Evolutionary conservation across 2,888 invertebrate species (phyloP).

Genomic region (Phortica okadai): DNA sequence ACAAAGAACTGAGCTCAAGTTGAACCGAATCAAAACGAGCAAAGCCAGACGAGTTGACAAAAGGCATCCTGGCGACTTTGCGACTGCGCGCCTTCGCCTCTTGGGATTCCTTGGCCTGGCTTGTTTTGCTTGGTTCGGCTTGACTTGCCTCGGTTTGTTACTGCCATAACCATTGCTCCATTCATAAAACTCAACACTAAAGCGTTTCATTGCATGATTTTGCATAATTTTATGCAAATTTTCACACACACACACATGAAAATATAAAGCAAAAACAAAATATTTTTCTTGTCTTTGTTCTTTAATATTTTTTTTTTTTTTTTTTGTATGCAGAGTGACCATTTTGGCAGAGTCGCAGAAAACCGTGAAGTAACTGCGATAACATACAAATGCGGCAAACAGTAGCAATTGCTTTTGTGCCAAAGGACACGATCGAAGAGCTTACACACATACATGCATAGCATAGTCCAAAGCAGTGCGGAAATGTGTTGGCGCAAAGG

Average conservation of each 20-base stretch:
- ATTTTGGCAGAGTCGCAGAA: neutral
- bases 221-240: slow-evolving; percentile 70
- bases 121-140: slow-evolving; percentile 1
- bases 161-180: slow-evolving; percentile 56
- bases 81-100: too few species aligned
- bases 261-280: neutral
- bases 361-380: neutral
- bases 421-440: slow-evolving; percentile 68
- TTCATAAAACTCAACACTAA: slow-evolving; percentile 62
- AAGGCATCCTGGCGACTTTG: neutral
- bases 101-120: too few species aligned
- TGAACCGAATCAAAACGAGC: neutral
- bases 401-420: slow-evolving; percentile 74
- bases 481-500: slow-evolving; percentile 12
- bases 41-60: neutral
- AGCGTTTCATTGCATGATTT: slow-evolving; percentile 62
- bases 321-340: neutral
- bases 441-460: too few species aligned
- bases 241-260: slow-evolving; percentile 21
- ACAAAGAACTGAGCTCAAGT: neutral
- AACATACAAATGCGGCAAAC: slow-evolving; percentile 64
- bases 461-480: too few species aligned
- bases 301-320: neutral
- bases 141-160: slow-evolving; percentile 41
- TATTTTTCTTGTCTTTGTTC: neutral